Conservation (phyloP, 2,113 vertebrate species). For the Acinonyx jubatus region DNA sequence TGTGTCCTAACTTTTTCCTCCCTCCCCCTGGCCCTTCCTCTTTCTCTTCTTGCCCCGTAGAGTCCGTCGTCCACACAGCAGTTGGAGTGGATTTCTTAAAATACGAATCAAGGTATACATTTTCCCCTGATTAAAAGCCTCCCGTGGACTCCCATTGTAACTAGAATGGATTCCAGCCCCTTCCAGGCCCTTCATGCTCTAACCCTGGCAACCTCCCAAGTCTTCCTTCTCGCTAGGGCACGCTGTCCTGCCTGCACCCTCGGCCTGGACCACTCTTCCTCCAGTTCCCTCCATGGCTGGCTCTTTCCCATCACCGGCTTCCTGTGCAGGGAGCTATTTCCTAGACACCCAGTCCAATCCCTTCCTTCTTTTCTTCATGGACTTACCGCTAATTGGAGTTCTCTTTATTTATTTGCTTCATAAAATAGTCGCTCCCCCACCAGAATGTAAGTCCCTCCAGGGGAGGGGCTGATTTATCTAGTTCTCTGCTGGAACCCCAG, state of each 20-base stretch:
- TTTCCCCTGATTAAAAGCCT: not conserved
- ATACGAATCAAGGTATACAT: not conserved
- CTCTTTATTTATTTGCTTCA: slow-evolving; percentile 7
- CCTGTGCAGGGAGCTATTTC: not conserved
- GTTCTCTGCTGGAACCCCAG: not conserved
- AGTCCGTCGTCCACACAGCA: not conserved
- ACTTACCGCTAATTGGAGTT: not conserved
- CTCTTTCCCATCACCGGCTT: not conserved
- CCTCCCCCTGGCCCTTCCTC: not conserved
- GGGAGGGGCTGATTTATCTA: not conserved
- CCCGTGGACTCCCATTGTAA: not conserved
- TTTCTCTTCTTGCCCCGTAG: not conserved
- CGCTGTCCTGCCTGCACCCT: not conserved
- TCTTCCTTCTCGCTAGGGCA: too few species aligned
- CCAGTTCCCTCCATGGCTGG: not conserved
- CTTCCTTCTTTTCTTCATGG: not conserved
- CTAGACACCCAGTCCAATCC: not conserved
- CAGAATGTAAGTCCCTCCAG: not conserved
- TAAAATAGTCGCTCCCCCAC: not conserved
- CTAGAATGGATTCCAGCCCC: not conserved
- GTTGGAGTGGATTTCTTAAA: not conserved
- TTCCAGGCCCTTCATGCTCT: not conserved
- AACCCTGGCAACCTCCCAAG: not conserved
- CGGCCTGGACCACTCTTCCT: not conserved
- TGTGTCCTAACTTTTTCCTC: not conserved